Base-by-base conservation (phyloP, 1,140 invertebrate species). In the Leucophenga varia region DNA sequence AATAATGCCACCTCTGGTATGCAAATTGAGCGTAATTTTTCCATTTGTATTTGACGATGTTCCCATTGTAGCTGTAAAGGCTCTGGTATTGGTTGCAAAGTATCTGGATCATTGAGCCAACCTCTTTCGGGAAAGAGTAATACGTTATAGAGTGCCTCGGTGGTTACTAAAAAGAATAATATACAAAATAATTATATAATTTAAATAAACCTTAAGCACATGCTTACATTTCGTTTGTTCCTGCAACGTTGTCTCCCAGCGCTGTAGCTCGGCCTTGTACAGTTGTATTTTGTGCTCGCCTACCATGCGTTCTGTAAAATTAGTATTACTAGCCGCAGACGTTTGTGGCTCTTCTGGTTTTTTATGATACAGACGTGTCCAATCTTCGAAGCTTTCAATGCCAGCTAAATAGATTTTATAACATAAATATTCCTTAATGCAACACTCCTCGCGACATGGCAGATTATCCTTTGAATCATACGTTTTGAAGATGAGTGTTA, bases 241-340 rank as follows among this genome's bases (percentile, higher is more conserved):
- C 16, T 80, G 65, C 43, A 89, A 79, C 8, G 80, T 79, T 28
- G 80, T 74, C 44, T 85, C 84, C 93, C 94, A 97, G 30, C 88
- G 79, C 13, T 86, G 83, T 40, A 88, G 71, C 57, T 93, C 90
- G 8, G 80, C 77, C 55, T 88, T 82, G 60, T 91, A 88, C 57
- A 89, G 85, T 47, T 89, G 85, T 49, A 85, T 78, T 63, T 83
- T 83, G 59, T 95, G 91, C 72, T 96, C 90, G 67, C 88, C 82
- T 5, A 90, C 89, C 39, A 96, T 88, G 74, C 88, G 90, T 69
- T 96, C 91, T 1, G 91, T 87, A 59, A 95, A 96, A 21, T 85
- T 84, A 4, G 84, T 83, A 65, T 83, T 83, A 5, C 39, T 31
- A 13, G 76, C 36, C 5, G 77, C 60, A 35, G 85, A 68, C 6